Conservation (phyloP, 2,888 invertebrate genomes). For the Chironomus riparius region DNA sequence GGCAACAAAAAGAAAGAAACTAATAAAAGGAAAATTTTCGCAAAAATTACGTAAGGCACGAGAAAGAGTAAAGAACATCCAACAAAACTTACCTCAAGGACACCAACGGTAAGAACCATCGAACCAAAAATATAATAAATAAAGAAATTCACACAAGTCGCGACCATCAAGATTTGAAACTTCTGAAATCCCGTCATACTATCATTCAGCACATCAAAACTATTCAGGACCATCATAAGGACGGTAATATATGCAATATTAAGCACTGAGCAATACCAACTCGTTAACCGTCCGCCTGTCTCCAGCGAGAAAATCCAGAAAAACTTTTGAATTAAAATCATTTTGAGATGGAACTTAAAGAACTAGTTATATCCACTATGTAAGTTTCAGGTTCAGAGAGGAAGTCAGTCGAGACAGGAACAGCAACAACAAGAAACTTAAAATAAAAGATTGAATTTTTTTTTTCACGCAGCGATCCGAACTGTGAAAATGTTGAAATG, state of each 20-base stretch:
- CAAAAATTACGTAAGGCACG: neutral
- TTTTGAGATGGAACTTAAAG: neutral
- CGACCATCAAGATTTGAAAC: neutral
- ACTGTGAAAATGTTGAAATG: neutral
- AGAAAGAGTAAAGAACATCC: neutral
- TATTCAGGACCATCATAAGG: neutral
- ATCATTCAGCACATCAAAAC: neutral
- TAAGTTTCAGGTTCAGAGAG: neutral
- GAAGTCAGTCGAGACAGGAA: too few relatives aligned
- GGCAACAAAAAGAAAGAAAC: neutral
- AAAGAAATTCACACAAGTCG: neutral
- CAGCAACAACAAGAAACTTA: too few relatives aligned
- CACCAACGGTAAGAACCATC: neutral
- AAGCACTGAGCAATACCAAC: neutral
- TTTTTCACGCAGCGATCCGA: neutral
- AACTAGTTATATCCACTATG: neutral
- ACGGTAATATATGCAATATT: neutral
- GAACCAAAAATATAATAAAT: constrained; percentile 1
- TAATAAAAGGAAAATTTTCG: neutral
- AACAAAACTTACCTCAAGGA: neutral
- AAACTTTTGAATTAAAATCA: neutral
- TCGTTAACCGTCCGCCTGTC: neutral
- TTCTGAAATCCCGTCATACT: neutral
- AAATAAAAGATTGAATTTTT: neutral
- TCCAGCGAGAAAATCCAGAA: neutral